Evolutionary conservation across 2,113 vertebrate species (phyloP), one percentile per base, ranked within the genome.

Genomic region (Coturnix japonica): DNA sequence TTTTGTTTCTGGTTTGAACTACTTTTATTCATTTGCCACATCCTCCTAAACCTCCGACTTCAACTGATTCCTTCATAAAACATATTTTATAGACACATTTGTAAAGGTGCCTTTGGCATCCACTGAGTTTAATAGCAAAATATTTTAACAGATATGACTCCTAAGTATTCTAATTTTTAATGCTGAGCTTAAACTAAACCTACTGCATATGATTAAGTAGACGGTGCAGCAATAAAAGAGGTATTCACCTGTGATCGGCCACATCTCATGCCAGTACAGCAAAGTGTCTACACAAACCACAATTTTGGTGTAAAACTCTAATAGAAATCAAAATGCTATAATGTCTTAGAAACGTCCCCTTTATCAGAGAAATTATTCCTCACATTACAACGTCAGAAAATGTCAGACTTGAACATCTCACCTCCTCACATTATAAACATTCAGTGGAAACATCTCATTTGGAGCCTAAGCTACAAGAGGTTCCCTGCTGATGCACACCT

Each of bases 81-180:
- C 30, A 35, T 65, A 82, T 22, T 53, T 78, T 53, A 72, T 22
- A 69, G 51, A 31, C 1, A 11, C 30, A 28, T 63, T 82, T 87
- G 85, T 43, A 77, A 82, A 91, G 46, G 67, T 92, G 85, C 63
- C 66, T 61, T 47, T 35, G 51, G 87, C 71, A 89, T 33, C 53
- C 84, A 13, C 7, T 49, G 31, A 7, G 16, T 31, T 19, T 57
- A 72, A 81, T 91, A 72, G 41, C 70, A 88, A 56, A 8, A 81
- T 44, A 21, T 87, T 84, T 67, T 73, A 72, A 87, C 2, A 72
- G 63, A 64, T 37, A n/a, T 44, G 39, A 87, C 47, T 89, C 47
- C 56, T 64, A 67, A 73, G 49, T 12, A 6, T 28, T 44, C 66
- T 41, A 17, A 8, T 76, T 79, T 90, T 75, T 51, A 69, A 66